Evolutionary conservation across 2,797 vertebrate genomes (phyloP).

Genomic region (Sphenodon punctatus): DNA sequence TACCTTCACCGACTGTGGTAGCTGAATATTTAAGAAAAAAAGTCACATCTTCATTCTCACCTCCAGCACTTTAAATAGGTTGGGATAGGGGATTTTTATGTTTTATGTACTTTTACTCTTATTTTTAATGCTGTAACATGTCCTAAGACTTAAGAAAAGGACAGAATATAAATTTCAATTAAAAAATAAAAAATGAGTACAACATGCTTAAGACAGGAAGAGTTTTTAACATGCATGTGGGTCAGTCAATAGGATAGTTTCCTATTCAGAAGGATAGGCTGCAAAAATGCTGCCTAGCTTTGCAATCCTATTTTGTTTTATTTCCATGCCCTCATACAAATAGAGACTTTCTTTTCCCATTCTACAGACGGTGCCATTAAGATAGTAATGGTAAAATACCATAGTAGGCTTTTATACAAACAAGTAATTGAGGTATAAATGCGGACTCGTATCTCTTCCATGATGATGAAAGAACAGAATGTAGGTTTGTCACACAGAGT

Average conservation of each 20-base stretch:
- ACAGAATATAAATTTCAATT: no score
- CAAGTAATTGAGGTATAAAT: not conserved
- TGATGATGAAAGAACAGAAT: not conserved
- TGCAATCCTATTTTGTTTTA: not conserved
- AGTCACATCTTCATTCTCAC: no score
- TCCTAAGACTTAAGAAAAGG: no score
- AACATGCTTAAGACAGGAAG: not conserved
- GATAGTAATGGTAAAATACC: not conserved
- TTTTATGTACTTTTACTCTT: no score
- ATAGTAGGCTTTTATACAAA: not conserved
- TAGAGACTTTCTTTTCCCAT: not conserved
- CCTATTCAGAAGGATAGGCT: no score
- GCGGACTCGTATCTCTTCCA: not conserved
- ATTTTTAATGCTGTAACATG: no score
- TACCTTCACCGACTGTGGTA: no score
- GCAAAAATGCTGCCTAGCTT: not conserved
- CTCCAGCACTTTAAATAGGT: no score
- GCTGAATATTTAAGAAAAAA: no score
- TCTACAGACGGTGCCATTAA: not conserved
- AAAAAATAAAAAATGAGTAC: fast-evolving
- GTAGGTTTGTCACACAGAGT: not conserved
- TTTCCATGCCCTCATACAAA: not conserved
- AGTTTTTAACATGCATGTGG: fast-evolving
- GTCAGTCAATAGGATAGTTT: no score
- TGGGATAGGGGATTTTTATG: no score